Evolutionary conservation across 2,797 vertebrate genomes (phyloP).

Genomic region (Megalops cyprinoides): DNA sequence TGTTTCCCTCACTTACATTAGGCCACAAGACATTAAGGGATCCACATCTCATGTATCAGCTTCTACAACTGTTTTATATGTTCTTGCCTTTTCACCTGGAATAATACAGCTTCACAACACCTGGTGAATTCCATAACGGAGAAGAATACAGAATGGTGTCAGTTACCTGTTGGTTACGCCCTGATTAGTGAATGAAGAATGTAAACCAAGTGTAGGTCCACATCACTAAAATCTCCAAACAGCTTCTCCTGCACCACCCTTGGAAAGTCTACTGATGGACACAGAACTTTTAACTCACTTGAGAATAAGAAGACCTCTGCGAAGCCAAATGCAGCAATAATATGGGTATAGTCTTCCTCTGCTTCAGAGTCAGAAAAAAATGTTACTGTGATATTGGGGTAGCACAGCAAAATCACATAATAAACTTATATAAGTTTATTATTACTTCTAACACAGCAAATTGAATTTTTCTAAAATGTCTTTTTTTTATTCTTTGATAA

Average conservation of each 20-base stretch:
- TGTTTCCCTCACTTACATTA: neutral
- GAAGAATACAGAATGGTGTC: neutral
- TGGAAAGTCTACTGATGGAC: neutral
- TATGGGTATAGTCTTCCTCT: constrained; percentile 11
- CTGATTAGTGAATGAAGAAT: neutral
- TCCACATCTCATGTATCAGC: neutral
- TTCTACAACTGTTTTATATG: neutral
- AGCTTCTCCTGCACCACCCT: neutral
- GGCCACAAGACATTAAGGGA: neutral
- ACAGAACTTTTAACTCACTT: neutral
- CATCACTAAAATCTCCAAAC: neutral
- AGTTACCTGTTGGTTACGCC: neutral
- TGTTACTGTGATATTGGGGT: constrained; percentile 17
- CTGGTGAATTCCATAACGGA: constrained; percentile 24
- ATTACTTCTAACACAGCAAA: constrained; percentile 25
- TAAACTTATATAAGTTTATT: constrained; percentile 28
- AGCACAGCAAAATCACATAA: constrained; percentile 21
- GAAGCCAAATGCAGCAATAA: constrained; percentile 17
- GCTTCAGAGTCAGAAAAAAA: constrained; percentile 5
- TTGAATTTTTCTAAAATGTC: constrained; percentile 32
- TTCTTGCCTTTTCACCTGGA: neutral
- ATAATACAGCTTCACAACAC: constrained; percentile 44
- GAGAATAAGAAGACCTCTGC: neutral
- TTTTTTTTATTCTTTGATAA: constrained; percentile 49
- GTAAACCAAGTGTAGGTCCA: neutral